Base-by-base conservation (phyloP, 2,113 vertebrate species). In the Plecotus auritus region DNA sequence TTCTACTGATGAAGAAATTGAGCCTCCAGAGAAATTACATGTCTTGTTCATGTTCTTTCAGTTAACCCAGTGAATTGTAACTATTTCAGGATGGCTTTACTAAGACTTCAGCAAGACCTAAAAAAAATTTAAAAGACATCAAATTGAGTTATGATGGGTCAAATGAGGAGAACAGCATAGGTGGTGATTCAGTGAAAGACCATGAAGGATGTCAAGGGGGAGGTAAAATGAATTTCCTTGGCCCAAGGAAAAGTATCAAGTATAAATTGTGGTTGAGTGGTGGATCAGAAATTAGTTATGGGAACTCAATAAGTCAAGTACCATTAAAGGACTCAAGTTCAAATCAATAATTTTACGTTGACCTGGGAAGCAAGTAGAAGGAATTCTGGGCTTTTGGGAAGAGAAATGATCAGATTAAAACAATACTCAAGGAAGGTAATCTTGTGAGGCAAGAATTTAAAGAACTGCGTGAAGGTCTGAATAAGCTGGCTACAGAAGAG, bases 251-350 rank as follows among this genome's bases (percentile, higher is more conserved):
- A 32, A 64, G 84, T n/a, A 86, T 49, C 45, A 37, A 86, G 73
- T 45, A 59, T 12, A 96, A 45, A 89, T 40, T 51, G 70, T 22
- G 40, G 66, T 12, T 88, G 40, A 83, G 47, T 54, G 66, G 54
- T 69, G 9, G n/a, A 54, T 61, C 51, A 67, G 87, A 93, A 91
- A 87, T 92, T 70, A 97, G 90, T 74, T 87, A 77, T 4, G 26
- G 85, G 84, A 96, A 93, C 76, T 90, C 84, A 87, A 1, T 49
- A 91, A 88, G 72, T 85, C n/a, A 85, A 80, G 88, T 81, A 67
- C 42, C 0, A 3, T 70, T 74, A 88, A 90, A 90, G 37, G 69
- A 73, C 32, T 91, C 72, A 90, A 61, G 88, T 86, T 90, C 42
- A 81, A 91, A 94, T 87, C 87, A 85, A 32, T 76, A 66, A 85